phyloP scores from a whole-genome alignment of 2,113 vertebrate species.

The Suncus etruscus region DNA sequence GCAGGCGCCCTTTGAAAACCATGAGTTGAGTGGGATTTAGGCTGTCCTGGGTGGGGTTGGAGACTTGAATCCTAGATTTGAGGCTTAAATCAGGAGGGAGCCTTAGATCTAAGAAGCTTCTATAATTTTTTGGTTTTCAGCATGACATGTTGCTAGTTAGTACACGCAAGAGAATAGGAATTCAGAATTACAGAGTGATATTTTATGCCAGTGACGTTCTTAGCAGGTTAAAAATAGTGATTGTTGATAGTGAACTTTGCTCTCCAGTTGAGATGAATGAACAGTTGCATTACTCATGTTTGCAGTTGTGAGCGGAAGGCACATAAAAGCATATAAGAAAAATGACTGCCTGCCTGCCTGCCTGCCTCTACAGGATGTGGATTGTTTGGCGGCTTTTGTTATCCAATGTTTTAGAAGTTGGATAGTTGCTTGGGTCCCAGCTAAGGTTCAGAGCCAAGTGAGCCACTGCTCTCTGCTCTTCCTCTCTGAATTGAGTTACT shows the following conservation, averaged over 20 bases:
- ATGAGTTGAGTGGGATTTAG: not conserved
- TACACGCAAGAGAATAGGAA: not conserved
- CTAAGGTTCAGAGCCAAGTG: not conserved
- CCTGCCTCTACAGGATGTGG: not conserved
- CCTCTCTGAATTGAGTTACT: not conserved
- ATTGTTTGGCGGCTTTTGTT: not conserved
- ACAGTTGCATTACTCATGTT: not conserved
- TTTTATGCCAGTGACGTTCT: not conserved
- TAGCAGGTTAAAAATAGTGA: not conserved
- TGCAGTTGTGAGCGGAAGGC: not conserved
- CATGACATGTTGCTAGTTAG: not conserved
- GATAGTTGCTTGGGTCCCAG: not conserved
- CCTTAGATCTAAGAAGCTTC: not conserved
- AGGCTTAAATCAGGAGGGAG: not conserved
- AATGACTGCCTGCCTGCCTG: not conserved
- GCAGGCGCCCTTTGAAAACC: not conserved
- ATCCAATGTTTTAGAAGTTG: not conserved
- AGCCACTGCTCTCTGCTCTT: not conserved
- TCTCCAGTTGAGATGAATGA: accelerated
- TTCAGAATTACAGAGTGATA: not conserved
- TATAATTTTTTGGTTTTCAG: not conserved
- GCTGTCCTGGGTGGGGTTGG: no score
- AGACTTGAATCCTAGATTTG: not conserved
- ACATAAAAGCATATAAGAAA: not conserved
- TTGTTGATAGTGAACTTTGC: not conserved